Percentiles rank a stretch among this genome's conserved stretches.
These are phyloP conservation scores for Rhynchopsitta pachyrhyncha DNA, from an alignment of 2,113 vertebrate genomes.

Conservation along the genomic window DNA sequence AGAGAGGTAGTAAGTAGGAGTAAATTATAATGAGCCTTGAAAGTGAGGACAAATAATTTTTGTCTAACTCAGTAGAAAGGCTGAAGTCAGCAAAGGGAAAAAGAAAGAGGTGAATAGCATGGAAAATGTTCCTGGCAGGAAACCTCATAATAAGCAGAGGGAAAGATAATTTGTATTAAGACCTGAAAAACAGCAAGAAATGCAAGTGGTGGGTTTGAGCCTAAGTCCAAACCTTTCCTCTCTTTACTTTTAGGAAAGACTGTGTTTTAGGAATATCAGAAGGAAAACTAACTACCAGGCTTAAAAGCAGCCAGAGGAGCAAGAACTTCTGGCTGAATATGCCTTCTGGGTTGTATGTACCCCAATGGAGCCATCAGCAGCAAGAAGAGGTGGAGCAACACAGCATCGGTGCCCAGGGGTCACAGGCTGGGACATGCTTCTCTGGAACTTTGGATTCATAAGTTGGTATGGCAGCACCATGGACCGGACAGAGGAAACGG, in stretches of 20 bases:
- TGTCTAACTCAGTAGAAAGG: neutral
- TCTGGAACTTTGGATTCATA: neutral
- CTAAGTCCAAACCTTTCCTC: neutral
- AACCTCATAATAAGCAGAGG: neutral
- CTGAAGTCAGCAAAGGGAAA: neutral
- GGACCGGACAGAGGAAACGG: rapidly evolving
- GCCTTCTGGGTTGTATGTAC: rapidly evolving
- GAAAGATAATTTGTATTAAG: neutral
- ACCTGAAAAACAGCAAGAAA: neutral
- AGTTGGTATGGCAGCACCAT: rapidly evolving
- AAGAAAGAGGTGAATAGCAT: neutral
- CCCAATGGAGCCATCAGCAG: rapidly evolving
- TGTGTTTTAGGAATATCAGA: neutral
- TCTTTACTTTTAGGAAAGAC: neutral
- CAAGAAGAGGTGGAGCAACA: neutral
- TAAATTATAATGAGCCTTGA: neutral
- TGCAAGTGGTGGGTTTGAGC: neutral
- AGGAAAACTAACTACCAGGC: neutral
- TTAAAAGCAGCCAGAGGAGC: neutral
- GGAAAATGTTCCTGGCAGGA: neutral
- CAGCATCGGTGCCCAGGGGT: rapidly evolving
- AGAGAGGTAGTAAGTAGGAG: neutral
- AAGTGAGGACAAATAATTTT: neutral
- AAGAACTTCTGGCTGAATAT: neutral
- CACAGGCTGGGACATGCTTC: rapidly evolving